A percentile compares a stretch with the other conserved stretches of the same genome.
phyloP scores from a whole-genome alignment of 2,113 vertebrate genomes.

The Pachycephala philippinensis region DNA sequence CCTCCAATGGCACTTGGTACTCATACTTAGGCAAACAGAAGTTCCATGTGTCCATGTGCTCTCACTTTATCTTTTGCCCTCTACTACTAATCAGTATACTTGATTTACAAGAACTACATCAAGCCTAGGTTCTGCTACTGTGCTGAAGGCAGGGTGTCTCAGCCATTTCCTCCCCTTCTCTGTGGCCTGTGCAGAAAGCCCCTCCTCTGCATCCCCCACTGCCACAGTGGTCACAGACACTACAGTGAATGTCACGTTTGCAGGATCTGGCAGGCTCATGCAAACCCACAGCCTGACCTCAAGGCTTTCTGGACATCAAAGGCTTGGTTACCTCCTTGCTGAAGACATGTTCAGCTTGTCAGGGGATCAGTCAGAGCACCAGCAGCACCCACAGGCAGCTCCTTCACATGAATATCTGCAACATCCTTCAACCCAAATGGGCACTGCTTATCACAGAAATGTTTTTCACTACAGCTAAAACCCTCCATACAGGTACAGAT shows the following conservation, averaged over 20 bases:
- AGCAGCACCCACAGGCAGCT: not conserved
- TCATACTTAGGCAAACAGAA: not conserved
- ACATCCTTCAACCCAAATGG: fast-evolving
- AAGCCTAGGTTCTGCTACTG: not conserved
- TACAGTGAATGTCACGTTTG: not conserved
- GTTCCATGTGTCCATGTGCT: not conserved
- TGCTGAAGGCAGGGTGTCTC: not conserved
- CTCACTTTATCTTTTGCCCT: not conserved
- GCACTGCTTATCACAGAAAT: not conserved
- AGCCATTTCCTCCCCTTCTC: not conserved
- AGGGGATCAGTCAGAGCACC: not conserved
- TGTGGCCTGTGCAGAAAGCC: not conserved
- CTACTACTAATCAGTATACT: not conserved
- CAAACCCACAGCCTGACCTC: not conserved
- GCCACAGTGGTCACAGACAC: not conserved
- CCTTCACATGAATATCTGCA: not conserved
- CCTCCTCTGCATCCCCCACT: not conserved
- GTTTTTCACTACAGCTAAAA: not conserved
- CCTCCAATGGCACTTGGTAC: not conserved
- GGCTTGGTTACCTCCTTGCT: not conserved
- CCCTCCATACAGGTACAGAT: not conserved
- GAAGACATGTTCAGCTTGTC: not conserved
- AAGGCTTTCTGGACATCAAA: not conserved
- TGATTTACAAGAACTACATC: not conserved
- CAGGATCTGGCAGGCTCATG: not conserved